These are phyloP conservation scores for Artibeus jamaicensis DNA, from an alignment of 2,797 vertebrate genomes.

Conservation along the genomic window DNA sequence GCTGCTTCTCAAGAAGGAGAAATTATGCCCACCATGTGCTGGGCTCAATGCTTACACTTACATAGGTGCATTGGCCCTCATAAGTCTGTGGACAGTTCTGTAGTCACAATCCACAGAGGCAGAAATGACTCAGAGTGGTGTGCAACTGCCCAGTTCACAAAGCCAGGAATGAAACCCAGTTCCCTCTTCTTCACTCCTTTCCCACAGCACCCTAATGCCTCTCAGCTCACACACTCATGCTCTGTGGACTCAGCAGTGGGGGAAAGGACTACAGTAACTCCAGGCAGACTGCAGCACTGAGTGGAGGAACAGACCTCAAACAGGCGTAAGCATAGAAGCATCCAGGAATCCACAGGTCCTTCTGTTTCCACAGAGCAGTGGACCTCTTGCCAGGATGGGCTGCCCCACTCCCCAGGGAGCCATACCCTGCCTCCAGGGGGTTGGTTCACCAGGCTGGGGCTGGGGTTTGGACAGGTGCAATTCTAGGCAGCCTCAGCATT, in stretches of 20 bases:
- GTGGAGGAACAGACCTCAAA: neutral
- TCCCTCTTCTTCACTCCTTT: neutral
- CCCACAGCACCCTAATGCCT: too few relatives aligned
- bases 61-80: too few relatives aligned
- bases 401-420: neutral
- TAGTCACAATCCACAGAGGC: neutral
- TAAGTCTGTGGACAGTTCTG: neutral
- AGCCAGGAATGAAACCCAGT: neutral
- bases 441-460: neutral
- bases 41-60: neutral
- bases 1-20: neutral
- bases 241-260: neutral
- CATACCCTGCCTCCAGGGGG: neutral
- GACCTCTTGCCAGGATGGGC: neutral
- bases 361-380: neutral
- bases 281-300: neutral
- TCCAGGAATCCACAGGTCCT: neutral
- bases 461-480: neutral
- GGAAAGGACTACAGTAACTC: neutral
- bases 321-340: neutral
- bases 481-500: neutral
- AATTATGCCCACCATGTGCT: neutral
- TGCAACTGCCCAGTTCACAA: neutral
- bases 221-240: fast-evolving
- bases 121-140: neutral